Percentiles rank a stretch among this genome's conserved stretches.
phyloP scores from a whole-genome alignment of 2,888 invertebrate species.

The Chymomyza fuscimana region DNA sequence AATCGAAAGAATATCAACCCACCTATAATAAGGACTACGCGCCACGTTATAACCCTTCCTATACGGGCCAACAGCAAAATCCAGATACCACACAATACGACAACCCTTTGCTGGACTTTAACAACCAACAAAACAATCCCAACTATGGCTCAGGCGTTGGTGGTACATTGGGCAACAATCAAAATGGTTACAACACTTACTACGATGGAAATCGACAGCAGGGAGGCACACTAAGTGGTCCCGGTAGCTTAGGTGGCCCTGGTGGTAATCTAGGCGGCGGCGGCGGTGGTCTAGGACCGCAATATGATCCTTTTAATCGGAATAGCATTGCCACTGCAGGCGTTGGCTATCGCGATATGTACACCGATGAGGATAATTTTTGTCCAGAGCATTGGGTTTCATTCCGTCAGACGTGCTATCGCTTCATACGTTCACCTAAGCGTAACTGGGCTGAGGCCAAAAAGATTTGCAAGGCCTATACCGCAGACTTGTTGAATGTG shows the following conservation, averaged over 20 bases:
- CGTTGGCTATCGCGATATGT: conserved; percentile 63
- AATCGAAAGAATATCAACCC: conserved; percentile 65
- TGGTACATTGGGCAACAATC: conserved; percentile 18
- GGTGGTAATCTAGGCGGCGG: conserved; percentile 22
- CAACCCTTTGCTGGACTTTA: conserved; percentile 68
- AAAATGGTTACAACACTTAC: conserved; percentile 50
- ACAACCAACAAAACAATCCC: conserved; percentile 50
- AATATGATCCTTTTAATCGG: conserved; percentile 74
- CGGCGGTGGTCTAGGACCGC: conserved; percentile 45
- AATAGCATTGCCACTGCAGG: conserved; percentile 44
- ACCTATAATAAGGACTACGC: conserved; percentile 74
- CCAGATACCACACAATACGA: conserved; percentile 66
- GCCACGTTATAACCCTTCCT: conserved; percentile 76
- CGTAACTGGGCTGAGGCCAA: conserved; percentile 90
- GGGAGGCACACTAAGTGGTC: conserved; percentile 18
- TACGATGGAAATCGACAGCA: conserved; percentile 33
- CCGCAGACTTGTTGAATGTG: conserved; percentile 89
- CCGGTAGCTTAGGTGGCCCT: conserved; percentile 10
- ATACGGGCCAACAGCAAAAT: conserved; percentile 65
- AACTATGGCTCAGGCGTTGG: conserved; percentile 32
- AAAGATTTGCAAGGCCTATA: conserved; percentile 90
- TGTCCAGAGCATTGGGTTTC: conserved; percentile 95
- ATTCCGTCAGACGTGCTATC: conserved; percentile 90
- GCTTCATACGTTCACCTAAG: conserved; percentile 93
- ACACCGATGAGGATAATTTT: conserved; percentile 76